Evolutionary conservation across 1,140 invertebrate genomes (phyloP), one percentile per base, ranked within the genome.

Genomic region (Hesperophylax magnus): DNA sequence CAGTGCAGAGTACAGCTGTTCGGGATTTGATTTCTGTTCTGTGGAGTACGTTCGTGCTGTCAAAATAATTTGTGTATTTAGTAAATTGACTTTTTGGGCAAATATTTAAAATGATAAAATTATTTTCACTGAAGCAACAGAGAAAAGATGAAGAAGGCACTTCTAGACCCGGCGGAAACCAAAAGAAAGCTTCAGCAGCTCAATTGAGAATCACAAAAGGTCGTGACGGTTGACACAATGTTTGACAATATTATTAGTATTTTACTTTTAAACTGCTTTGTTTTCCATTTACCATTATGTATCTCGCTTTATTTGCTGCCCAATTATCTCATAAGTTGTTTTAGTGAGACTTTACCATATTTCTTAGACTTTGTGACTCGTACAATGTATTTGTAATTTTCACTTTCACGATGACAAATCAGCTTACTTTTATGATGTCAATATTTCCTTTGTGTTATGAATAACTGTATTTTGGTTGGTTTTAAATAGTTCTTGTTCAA

Each of bases 191-290:
- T 76, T 98, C 97, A 78, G 97, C 98, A 85, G 98, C 98, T 78
- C 97, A 99, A 89, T 91, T 99, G 85, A 94, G 98, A 89, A 98
- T 99, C 86, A 97, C 97, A 87, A 99, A 98, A 97, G 98, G 97
- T 98, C 87, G 65, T 84, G 65, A 34, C 65, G 65, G 34, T 69
- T 69, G 34, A 18, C 69, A 72, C 63, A 67, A 67, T 24, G 47
- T 72, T 72, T 72, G 69, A 72, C 69, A 72, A 54, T 72, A 27
- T 72, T 72, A 71, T 81, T 27, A 72, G 27, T 34, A n/a, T 74
- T 58, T 39, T 18, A 47, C 61, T 60, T 34, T 24, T 63, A 15
- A 71, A 52, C 14, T 18, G 47, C 54, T 58, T 58, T 81, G 4
- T 61, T 93, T 94, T 72, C 92, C 11, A 47, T 47, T 47, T 47